Evolutionary conservation across 2,888 invertebrate genomes (phyloP), one percentile per base, ranked within the genome.

Genomic region (Alloscopus bannaensis): DNA sequence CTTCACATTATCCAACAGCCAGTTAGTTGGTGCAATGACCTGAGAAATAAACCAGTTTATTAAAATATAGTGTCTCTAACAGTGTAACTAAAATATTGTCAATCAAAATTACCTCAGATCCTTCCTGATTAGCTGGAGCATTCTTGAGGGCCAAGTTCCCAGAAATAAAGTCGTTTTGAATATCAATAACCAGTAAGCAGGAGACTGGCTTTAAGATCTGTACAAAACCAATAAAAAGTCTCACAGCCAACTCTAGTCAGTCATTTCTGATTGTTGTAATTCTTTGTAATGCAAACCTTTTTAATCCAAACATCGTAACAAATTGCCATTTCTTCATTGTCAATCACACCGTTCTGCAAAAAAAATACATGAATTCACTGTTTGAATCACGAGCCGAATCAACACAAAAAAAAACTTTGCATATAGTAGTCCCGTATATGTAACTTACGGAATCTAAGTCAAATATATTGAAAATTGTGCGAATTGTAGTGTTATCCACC

Each of bases 151-250:
- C 94, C 86, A 99, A 91, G 6, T 96, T 95, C 52, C 98, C 98
- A 71, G 94, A 93, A 88, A 99, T 97, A 90, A 99, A 99, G 90
- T 99, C 98, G 89, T 99, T 98, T 90, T 99, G 98, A 29, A 98
- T 97, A 89, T 99, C 98, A 82, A 99, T 96, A 80, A 98, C 92
- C 83, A 99, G 90, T 88, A 99, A 93, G 26, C 94, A 97, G 88
- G 93, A 94, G 28, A 55, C 55, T 28, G 55, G 55, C 1, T 28
- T n/a, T 18, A 50, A 22, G 11, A 50, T 20, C 50, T 50, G 20
- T 11, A 2, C 18, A 64, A 64, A 36, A 36, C 13, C 36, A 36
- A 36, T 36, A 36, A 6, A n/a, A n/a, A n/a, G n/a, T 40, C 16
- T 22, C 45, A 18, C 11, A 2, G 11, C 29, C 31, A 8, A 26